Percentiles rank a stretch among this genome's conserved stretches.
Conservation (phyloP, 2,888 invertebrate species). For the Drosophila austrosaltans region DNA sequence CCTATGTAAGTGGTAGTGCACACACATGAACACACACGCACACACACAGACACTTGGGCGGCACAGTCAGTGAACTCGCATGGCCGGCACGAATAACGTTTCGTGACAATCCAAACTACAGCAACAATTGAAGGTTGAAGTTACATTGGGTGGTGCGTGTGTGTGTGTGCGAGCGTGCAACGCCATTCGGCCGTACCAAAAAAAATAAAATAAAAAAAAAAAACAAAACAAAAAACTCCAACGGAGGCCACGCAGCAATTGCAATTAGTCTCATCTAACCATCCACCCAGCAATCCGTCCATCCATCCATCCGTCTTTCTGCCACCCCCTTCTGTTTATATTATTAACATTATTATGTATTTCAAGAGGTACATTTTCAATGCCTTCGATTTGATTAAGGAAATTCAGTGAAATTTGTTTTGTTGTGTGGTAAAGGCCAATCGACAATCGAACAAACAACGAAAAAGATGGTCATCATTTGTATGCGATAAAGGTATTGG, state of each 20-base stretch:
- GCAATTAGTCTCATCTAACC: constrained; percentile 45
- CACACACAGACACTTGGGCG: constrained; percentile 65
- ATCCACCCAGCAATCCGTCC: constrained; percentile 29
- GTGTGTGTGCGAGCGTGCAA: constrained; percentile 61
- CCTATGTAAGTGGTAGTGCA: constrained; percentile 13
- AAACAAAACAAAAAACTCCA: constrained; percentile 47
- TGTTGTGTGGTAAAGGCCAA: constrained; percentile 46
- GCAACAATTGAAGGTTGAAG: constrained; percentile 75
- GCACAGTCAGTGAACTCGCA: constrained; percentile 79
- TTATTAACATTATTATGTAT: constrained; percentile 33
- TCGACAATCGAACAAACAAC: constrained; percentile 25
- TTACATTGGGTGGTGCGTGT: constrained; percentile 32
- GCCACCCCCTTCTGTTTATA: constrained; percentile 49
- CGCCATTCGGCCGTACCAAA: constrained; percentile 79
- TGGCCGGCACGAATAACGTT: constrained; percentile 80
- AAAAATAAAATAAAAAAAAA: constrained; percentile 22
- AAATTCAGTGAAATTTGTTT: constrained; percentile 74
- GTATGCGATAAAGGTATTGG: constrained; percentile 23
- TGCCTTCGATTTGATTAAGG: constrained; percentile 78
- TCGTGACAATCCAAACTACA: constrained; percentile 66
- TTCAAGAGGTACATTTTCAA: constrained; percentile 50
- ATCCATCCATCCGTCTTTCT: constrained; percentile 18
- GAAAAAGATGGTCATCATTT: constrained; percentile 42
- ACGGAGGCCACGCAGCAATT: constrained; percentile 76
- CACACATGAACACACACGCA: constrained; percentile 30